Evolutionary conservation across 2,797 vertebrate species (phyloP).

Genomic region (Pelodytes ibericus): DNA sequence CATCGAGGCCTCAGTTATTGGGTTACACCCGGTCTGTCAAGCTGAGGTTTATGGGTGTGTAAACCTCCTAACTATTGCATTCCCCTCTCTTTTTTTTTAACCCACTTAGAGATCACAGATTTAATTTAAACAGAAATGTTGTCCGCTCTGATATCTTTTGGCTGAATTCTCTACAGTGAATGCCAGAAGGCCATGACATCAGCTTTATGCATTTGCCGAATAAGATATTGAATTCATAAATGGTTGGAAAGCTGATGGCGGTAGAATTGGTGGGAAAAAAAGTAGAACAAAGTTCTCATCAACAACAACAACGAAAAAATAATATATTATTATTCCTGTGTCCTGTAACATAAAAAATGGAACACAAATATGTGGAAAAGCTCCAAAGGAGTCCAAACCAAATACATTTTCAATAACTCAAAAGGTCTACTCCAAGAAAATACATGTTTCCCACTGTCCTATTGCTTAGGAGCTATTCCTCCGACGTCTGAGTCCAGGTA

Average conservation of each 20-base stretch:
- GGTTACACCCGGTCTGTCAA: constrained; percentile 35
- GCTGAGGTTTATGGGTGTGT: constrained; percentile 16
- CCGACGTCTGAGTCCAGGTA: too few relatives aligned
- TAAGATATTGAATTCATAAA: constrained; percentile 46
- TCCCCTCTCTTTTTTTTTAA: constrained; percentile 8
- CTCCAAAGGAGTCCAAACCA: constrained; percentile 2
- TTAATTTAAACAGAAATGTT: constrained; percentile 37
- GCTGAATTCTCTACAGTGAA: background rate
- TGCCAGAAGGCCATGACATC: constrained; percentile 48
- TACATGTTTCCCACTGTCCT: too few relatives aligned
- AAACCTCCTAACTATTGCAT: constrained; percentile 2
- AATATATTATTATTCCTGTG: background rate
- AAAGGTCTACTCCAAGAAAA: too few relatives aligned
- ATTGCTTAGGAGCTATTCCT: too few relatives aligned
- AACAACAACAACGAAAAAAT: constrained; percentile 40
- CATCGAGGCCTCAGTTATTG: constrained; percentile 20
- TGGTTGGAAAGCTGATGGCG: constrained; percentile 49
- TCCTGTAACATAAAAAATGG: constrained; percentile 21
- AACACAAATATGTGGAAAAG: constrained; percentile 22
- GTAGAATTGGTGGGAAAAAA: constrained; percentile 24
- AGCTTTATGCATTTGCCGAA: constrained; percentile 39
- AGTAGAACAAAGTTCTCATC: constrained; percentile 8
- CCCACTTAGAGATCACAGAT: constrained; percentile 38
- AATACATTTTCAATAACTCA: constrained; percentile 55
- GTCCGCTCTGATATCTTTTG: constrained; percentile 48